Evolutionary conservation across 2,113 vertebrate species (phyloP), one percentile per base, ranked within the genome.

Genomic region (Grammomys dolichurus): DNA sequence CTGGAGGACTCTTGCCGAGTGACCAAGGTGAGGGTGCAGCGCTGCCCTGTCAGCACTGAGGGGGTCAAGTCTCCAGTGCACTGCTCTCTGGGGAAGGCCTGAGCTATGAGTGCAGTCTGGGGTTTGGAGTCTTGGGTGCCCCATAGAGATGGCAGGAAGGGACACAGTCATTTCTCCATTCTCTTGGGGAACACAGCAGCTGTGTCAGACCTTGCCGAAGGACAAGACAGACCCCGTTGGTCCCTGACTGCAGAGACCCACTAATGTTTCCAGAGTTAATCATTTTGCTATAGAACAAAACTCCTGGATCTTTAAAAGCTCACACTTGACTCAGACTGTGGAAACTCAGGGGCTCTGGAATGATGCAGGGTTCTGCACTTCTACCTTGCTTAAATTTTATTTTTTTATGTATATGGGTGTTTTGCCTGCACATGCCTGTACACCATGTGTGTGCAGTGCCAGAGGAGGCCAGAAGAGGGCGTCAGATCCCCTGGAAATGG

Each of bases 1-100:
- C 97, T 99, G 98, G 99, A 99, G 88, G 98, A 99, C 70, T 98
- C 98, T 0, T 98, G 98, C 97, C 98, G 98, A 65, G 96, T 97
- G 88, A 98, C 99, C 0, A 98, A 99, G 99, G 99, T 99, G 98
- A 98, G 98, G 36, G 31, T 22, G 9, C 2, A 7, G 2, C 67
- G 78, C 0, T 46, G 36, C 31, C 72, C 78, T 14, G 26, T 43
- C 14, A 3, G 4, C 56, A 22, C 17, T 33, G 36, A 67, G 20
- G 16, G 0, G 6, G 16, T 0, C 5, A 75, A 12, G 28, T 24
- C 40, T 56, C 70, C 11, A 4, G 16, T 2, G 24, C 4, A 43
- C 51, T 22, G 40, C 33, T 31, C 43, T 88, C 80, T 31, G 63
- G 78, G 73, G 22, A 82, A 82, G 67, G 0, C 40, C 75, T 43